Base-by-base conservation (phyloP, 2,888 invertebrate species). In the Heliconius cydno region DNA sequence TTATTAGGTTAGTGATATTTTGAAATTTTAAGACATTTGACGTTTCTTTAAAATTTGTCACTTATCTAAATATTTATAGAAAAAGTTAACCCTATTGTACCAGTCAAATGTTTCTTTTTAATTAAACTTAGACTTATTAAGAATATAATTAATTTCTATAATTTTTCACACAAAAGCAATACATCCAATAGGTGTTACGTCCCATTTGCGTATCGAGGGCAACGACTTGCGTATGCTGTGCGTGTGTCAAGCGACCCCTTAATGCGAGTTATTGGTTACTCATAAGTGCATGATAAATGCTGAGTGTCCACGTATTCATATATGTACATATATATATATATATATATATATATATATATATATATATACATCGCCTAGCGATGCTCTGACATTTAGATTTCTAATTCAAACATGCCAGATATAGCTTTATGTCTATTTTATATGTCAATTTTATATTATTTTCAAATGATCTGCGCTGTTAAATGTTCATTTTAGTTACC, bases 231-330 rank as follows among this genome's bases (percentile, higher is more conserved):
- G 90, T 90, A 91, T 93, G 91, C 92, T 88, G 86, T 87, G 91
- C 92, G 91, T 91, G 90, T 90, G 92, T 91, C 92, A 91, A 92
- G 90, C 93, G 94, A 94, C 94, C 94, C 89, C 90, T 92, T 93
- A 91, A 92, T 92, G 87, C 90, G 89, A 91, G 92, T 94, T 92
- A 94, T 94, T 94, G 94, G 92, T 91, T 90, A 90, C 93, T 94
- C 93, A 92, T 93, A 90, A 91, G 90, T 90, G 90, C 90, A 89
- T 86, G 86, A 87, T 67, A 68, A 74, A 68, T 67, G 57, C 67
- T 68, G 74, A 66, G 38, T 74, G 52, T 63, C 52, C 60, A 46
- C 41, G 57, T 66, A 73, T 57, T 68, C 41, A 68, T 68, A 68
- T 68, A 12, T 68, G 38, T 68, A 22, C 38, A 68, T 12, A 67